Percentiles rank a stretch among this genome's conserved stretches.
These are phyloP conservation scores for Chrysopilus asiliformis DNA, from an alignment of 2,888 invertebrate species.

Conservation along the genomic window DNA sequence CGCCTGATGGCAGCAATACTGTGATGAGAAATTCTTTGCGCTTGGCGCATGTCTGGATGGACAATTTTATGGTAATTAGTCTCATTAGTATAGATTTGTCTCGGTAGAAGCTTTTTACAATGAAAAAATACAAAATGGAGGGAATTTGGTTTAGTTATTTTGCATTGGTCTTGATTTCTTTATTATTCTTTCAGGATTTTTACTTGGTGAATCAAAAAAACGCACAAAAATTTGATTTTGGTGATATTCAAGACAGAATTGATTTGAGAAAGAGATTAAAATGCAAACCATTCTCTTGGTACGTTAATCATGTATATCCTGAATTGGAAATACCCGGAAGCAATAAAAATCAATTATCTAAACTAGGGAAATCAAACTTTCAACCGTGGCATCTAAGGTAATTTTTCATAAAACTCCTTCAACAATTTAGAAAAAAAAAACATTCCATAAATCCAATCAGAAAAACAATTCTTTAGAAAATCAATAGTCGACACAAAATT, in stretches of 20 bases:
- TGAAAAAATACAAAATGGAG: background rate
- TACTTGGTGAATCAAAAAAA: conserved; percentile 55
- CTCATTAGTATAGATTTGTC: background rate
- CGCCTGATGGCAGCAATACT: conserved; percentile 65
- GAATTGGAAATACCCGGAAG: conserved; percentile 61
- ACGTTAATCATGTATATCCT: conserved; percentile 87
- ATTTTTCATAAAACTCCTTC: background rate
- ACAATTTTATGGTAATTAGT: conserved; percentile 47
- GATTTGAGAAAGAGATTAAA: conserved; percentile 55
- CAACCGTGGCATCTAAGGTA: conserved; percentile 72
- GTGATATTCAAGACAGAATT: conserved; percentile 65
- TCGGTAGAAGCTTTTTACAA: background rate
- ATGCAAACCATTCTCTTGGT: conserved; percentile 87
- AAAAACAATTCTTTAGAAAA: too few species aligned
- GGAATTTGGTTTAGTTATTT: background rate
- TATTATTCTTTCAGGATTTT: conserved; percentile 47
- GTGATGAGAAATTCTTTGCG: conserved; percentile 85
- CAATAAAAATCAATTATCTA: conserved; percentile 36
- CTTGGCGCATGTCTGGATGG: conserved; percentile 95
- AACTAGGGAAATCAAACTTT: conserved; percentile 43
- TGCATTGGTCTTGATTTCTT: background rate
- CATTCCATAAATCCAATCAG: too few species aligned
- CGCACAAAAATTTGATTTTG: conserved; percentile 48
- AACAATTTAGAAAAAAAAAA: too few species aligned
- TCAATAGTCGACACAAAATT: too few species aligned